These are phyloP conservation scores for Clarias laeviceps DNA, from an alignment of 2,797 vertebrate species.

Conservation along the genomic window DNA sequence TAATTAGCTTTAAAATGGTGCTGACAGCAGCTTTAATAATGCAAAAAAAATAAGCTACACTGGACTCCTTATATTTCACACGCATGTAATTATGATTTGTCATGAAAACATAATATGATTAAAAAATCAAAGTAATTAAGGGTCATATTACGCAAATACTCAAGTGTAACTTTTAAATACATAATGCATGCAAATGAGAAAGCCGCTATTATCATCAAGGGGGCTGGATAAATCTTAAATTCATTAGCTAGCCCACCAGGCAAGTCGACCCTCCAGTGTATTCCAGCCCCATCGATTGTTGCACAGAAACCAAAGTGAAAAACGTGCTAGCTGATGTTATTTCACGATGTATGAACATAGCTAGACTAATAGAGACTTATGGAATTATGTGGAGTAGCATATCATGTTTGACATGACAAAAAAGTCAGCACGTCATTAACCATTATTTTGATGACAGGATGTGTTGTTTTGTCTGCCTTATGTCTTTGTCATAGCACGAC, in stretches of 20 bases:
- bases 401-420: neutral
- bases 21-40: conserved; percentile 17
- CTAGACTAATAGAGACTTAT: neutral
- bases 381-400: neutral
- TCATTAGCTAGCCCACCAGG: conserved; percentile 20
- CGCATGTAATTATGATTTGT: conserved; percentile 17
- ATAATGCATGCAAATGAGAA: conserved; percentile 15
- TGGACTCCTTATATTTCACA: neutral
- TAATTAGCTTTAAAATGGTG: conserved; percentile 34
- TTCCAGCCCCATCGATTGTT: neutral
- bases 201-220: neutral
- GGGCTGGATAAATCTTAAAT: conserved; percentile 13
- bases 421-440: neutral
- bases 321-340: neutral
- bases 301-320: neutral
- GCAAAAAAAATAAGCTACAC: neutral
- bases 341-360: neutral
- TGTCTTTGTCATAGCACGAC: neutral
- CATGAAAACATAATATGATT: conserved; percentile 24
- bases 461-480: neutral
- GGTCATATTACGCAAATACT: neutral
- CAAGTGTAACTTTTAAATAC: conserved; percentile 8
- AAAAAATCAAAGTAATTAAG: conserved; percentile 19
- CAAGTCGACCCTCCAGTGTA: conserved; percentile 1
- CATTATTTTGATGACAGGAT: neutral